These are phyloP conservation scores for Ostrea edulis DNA, from an alignment of 1,140 invertebrate genomes.

Conservation along the genomic window DNA sequence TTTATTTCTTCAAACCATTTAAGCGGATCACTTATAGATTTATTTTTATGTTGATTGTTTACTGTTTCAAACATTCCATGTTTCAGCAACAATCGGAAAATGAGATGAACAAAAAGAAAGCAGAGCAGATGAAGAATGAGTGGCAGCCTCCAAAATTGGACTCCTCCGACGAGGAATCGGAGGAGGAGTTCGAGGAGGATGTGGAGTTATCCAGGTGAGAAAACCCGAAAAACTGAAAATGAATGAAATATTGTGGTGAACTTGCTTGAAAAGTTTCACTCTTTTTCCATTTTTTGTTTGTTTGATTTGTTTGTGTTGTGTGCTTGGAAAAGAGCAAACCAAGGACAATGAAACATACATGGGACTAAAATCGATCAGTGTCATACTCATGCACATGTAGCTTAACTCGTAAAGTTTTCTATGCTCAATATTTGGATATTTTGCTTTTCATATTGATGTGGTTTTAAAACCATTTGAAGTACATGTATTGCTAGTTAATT, in stretches of 20 bases:
- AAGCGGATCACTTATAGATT: no score
- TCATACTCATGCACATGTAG: no score
- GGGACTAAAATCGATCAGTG: no score
- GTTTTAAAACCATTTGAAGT: no score
- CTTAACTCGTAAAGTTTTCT: background rate
- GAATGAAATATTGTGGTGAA: background rate
- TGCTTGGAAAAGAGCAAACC: background rate
- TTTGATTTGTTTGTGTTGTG: conserved; percentile 9
- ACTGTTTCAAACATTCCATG: conserved; percentile 15
- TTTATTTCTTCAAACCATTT: no score
- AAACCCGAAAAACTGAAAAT: background rate
- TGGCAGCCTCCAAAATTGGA: conserved; percentile 75
- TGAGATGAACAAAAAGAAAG: conserved; percentile 60
- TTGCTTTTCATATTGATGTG: background rate
- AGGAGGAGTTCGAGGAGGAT: conserved; percentile 64
- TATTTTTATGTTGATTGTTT: no score
- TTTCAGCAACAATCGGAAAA: conserved; percentile 68
- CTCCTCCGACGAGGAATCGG: conserved; percentile 61
- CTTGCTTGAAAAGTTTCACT: background rate
- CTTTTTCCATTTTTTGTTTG: background rate
- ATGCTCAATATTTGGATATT: background rate
- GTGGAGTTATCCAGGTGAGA: conserved; percentile 63
- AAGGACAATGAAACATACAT: no score
- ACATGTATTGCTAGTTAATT: background rate
- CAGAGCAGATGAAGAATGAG: conserved; percentile 65